Evolutionary conservation across 2,797 vertebrate species (phyloP).

Genomic region (Synanceia verrucosa): DNA sequence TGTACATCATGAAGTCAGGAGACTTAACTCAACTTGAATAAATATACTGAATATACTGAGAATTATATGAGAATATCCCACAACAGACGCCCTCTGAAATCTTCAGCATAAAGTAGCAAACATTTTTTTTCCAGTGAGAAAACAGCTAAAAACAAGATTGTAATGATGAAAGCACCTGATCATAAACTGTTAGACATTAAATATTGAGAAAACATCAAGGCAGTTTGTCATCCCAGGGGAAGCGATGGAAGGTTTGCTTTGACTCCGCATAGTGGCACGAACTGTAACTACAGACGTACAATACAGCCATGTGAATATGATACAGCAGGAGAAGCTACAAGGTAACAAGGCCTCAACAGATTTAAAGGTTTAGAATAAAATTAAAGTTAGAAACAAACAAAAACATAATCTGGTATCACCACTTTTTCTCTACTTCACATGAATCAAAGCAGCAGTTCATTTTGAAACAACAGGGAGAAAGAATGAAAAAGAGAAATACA

Average conservation of each 20-base stretch:
- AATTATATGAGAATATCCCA: no score
- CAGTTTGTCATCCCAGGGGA: neutral
- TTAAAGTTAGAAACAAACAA: neutral
- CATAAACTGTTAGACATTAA: neutral
- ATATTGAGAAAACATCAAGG: neutral
- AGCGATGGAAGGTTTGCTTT: constrained; percentile 22
- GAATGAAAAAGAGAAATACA: constrained; percentile 28
- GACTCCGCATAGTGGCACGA: constrained; percentile 42
- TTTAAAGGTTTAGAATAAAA: neutral
- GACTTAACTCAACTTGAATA: neutral
- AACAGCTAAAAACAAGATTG: neutral
- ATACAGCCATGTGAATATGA: neutral
- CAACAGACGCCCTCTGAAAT: neutral
- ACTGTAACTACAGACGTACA: constrained; percentile 24
- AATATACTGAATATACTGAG: no score
- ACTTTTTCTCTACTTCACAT: neutral
- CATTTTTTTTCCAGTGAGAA: neutral
- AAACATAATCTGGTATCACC: neutral
- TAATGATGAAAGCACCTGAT: neutral
- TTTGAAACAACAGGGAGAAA: neutral
- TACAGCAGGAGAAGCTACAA: neutral
- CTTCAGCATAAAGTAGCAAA: neutral
- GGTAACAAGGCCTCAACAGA: neutral
- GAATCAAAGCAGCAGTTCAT: neutral
- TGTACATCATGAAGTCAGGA: no score